Evolutionary conservation across 2,888 invertebrate genomes (phyloP).

Genomic region (Catocala nupta): DNA sequence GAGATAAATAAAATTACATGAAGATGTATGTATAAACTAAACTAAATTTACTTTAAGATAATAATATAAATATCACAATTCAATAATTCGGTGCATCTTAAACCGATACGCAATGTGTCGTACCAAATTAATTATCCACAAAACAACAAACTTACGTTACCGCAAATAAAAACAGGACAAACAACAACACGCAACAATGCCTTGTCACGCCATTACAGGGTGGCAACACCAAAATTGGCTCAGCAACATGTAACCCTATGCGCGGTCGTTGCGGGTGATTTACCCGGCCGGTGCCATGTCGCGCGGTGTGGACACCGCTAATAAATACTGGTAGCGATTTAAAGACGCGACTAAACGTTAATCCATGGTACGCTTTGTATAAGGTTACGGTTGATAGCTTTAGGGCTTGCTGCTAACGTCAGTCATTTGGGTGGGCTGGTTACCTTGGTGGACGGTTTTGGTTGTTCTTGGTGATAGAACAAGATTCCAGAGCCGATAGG

Average conservation of each 20-base stretch:
- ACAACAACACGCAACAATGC: slow-evolving; percentile 38
- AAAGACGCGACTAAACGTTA: slow-evolving; percentile 59
- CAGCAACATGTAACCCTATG: slow-evolving; percentile 57
- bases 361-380: slow-evolving; percentile 51
- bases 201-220: slow-evolving; percentile 45
- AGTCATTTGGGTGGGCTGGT: not conserved
- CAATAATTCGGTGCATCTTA: too few species aligned
- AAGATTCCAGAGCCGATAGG: too few species aligned
- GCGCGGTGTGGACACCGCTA: slow-evolving; percentile 47
- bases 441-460: not conserved
- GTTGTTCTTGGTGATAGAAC: not conserved
- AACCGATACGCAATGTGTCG: too few species aligned
- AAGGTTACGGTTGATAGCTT: slow-evolving; percentile 58
- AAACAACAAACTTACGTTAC: not conserved
- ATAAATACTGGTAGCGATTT: slow-evolving; percentile 60
- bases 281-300: slow-evolving; percentile 57
- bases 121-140: too few species aligned
- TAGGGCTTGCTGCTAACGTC: slow-evolving; percentile 31
- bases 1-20: too few species aligned
- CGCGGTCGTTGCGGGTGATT: slow-evolving; percentile 58
- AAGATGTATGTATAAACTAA: too few species aligned
- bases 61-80: too few species aligned
- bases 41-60: too few species aligned
- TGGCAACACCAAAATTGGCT: slow-evolving; percentile 44
- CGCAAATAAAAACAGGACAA: slow-evolving; percentile 12